These are phyloP conservation scores for Atta cephalotes DNA, from an alignment of 1,140 invertebrate genomes.

Conservation along the genomic window DNA sequence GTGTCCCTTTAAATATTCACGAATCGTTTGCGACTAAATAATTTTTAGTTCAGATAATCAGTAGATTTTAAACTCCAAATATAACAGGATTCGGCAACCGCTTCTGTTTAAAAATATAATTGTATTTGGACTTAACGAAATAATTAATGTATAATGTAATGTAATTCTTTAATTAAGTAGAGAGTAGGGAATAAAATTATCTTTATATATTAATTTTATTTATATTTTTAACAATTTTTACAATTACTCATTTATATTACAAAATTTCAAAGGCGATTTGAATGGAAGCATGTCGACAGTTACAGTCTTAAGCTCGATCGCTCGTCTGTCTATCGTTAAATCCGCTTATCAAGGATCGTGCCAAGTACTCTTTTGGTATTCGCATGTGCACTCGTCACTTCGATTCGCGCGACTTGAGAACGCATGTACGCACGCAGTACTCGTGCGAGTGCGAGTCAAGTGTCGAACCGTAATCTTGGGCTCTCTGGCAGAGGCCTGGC, in stretches of 20 bases:
- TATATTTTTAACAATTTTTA: background rate
- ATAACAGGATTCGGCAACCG: background rate
- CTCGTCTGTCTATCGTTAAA: background rate
- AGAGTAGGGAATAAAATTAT: background rate
- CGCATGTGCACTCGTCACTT: background rate
- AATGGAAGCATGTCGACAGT: background rate
- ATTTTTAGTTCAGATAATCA: background rate
- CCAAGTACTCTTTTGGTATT: constrained; percentile 3
- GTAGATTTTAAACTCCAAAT: background rate
- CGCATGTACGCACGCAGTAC: constrained; percentile 18
- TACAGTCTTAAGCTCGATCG: background rate
- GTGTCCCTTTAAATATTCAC: background rate
- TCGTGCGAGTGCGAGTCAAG: constrained; percentile 64
- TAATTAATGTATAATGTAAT: background rate
- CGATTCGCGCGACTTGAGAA: constrained; percentile 1
- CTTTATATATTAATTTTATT: constrained; percentile 6
- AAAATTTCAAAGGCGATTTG: background rate
- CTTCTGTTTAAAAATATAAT: background rate
- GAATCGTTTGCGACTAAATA: background rate
- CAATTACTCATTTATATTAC: background rate
- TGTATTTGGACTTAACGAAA: background rate
- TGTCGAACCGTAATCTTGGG: constrained; percentile 69
- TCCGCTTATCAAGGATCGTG: background rate
- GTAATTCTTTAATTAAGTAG: background rate
- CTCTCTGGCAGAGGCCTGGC: constrained; percentile 62